These are phyloP conservation scores for Heteronetta atricapilla DNA, from an alignment of 2,113 vertebrate species.

Conservation along the genomic window DNA sequence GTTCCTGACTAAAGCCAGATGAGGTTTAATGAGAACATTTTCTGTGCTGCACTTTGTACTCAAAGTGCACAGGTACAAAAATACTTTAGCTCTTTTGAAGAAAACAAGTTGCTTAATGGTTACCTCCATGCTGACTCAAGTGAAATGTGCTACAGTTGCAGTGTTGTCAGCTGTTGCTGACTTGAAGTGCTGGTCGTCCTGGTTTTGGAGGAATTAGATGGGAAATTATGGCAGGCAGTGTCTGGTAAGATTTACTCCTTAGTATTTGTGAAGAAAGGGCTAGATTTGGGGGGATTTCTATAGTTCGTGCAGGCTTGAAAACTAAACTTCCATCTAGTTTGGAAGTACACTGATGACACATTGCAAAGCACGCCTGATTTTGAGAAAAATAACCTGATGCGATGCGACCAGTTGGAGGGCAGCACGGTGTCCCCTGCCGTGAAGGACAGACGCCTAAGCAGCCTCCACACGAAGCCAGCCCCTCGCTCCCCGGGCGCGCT, in stretches of 20 bases:
- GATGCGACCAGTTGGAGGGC: accelerated
- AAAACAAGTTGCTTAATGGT: conserved; percentile 12
- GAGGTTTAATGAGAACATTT: neutral
- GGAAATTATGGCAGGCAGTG: neutral
- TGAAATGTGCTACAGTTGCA: neutral
- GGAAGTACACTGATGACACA: accelerated
- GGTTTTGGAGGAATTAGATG: neutral
- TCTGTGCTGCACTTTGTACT: neutral
- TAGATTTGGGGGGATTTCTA: neutral
- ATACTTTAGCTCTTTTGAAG: neutral
- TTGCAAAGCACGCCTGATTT: neutral
- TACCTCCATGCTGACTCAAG: neutral
- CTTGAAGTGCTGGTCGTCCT: neutral
- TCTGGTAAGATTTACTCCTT: accelerated
- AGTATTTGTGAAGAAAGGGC: neutral
- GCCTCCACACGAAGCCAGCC: neutral
- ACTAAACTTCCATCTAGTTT: neutral
- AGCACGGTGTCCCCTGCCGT: neutral
- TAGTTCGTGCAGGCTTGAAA: neutral
- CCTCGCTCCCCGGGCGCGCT: accelerated
- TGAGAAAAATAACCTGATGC: accelerated
- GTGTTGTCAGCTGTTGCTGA: neutral
- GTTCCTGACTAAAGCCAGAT: neutral
- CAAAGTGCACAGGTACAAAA: neutral
- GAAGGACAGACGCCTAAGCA: accelerated